Conservation (phyloP, 2,888 invertebrate species). For the Dasypogon diadema region DNA sequence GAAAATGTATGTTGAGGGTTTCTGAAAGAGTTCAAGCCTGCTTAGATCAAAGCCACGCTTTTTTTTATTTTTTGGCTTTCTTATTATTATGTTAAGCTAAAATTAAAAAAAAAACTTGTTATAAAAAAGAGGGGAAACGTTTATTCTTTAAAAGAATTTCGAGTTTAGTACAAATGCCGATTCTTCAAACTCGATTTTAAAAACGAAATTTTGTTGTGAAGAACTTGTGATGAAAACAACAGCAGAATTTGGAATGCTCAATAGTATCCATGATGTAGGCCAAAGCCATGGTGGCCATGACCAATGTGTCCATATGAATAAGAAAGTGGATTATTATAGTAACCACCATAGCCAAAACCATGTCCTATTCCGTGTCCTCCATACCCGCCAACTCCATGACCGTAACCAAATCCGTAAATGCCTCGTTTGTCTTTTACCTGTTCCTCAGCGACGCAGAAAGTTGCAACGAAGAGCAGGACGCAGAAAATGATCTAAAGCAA, state of each 20-base stretch:
- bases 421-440: conserved; percentile 31
- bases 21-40: too few relatives aligned
- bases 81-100: too few relatives aligned
- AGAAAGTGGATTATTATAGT: conserved; percentile 6
- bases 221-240: conserved; percentile 13
- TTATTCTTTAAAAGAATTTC: too few relatives aligned
- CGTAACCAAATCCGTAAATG: conserved; percentile 31
- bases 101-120: too few relatives aligned
- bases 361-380: conserved; percentile 11
- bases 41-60: too few relatives aligned
- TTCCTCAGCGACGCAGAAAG: conserved; percentile 17
- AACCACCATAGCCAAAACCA: conserved; percentile 14
- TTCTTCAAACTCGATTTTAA: too few relatives aligned
- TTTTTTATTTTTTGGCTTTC: too few relatives aligned
- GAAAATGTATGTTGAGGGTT: too few relatives aligned
- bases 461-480: background rate
- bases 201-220: conserved; percentile 8
- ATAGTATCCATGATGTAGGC: conserved; percentile 3
- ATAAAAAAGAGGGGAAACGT: too few relatives aligned
- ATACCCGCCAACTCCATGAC: conserved; percentile 13
- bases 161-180: too few relatives aligned
- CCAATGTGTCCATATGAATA: conserved; percentile 15
- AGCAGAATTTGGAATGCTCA: background rate
- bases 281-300: conserved; percentile 10
- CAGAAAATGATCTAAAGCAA: conserved; percentile 15